Evolutionary conservation across 2,888 invertebrate species (phyloP).

Genomic region (Cheilosia variabilis): DNA sequence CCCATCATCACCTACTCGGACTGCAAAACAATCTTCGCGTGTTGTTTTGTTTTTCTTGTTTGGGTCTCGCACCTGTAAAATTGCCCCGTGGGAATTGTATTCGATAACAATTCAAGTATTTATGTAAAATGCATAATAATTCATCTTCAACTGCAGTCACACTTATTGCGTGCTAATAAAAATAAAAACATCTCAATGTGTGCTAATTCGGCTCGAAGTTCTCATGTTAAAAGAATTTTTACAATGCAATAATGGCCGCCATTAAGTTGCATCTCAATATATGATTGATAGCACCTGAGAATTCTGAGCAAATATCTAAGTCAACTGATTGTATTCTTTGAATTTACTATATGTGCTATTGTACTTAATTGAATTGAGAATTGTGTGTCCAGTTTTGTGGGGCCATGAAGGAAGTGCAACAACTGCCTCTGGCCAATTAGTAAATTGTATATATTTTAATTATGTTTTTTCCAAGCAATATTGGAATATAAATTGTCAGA

Average conservation of each 20-base stretch:
- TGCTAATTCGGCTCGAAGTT: not conserved
- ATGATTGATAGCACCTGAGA: not conserved
- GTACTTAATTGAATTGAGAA: too few species aligned
- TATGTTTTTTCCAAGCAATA: too few species aligned
- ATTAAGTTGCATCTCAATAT: not conserved
- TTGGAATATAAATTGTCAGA: too few species aligned
- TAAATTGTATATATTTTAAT: too few species aligned
- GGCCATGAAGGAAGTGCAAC: too few species aligned
- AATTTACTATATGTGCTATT: too few species aligned
- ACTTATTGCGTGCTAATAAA: constrained; percentile 21
- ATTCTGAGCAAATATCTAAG: too few species aligned
- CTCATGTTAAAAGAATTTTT: not conserved
- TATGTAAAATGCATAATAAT: constrained; percentile 25
- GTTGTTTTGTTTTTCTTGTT: not conserved
- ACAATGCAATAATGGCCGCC: not conserved
- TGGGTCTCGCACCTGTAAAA: not conserved
- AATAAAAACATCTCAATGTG: constrained; percentile 9
- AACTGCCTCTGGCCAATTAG: too few species aligned
- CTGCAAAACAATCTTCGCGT: constrained; percentile 17
- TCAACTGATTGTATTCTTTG: too few species aligned
- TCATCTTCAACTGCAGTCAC: not conserved
- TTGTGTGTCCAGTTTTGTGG: too few species aligned
- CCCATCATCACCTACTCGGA: not conserved
- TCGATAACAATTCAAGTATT: constrained; percentile 1
- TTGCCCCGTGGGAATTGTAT: constrained; percentile 4